Evolutionary conservation across 1,140 invertebrate species (phyloP).

Genomic region (Drosophila novamexicana): DNA sequence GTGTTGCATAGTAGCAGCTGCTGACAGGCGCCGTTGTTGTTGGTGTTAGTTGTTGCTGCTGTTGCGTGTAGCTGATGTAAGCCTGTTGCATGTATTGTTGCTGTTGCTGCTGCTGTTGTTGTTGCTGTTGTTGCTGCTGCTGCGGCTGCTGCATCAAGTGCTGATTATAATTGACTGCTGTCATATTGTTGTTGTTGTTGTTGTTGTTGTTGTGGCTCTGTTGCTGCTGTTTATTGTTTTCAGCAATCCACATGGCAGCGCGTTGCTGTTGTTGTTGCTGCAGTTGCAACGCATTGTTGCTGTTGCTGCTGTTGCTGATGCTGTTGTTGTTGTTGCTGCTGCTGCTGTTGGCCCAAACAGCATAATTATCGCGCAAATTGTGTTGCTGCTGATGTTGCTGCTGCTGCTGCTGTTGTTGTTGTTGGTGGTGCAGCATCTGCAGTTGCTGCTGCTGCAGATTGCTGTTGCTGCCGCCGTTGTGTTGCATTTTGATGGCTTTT

Average conservation of each 20-base stretch:
- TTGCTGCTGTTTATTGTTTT: constrained; percentile 62
- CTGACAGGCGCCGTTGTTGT: constrained; percentile 52
- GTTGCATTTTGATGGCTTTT: constrained; percentile 72
- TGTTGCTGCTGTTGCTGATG: constrained; percentile 19
- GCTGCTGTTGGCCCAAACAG: constrained; percentile 52
- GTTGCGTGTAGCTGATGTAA: constrained; percentile 26
- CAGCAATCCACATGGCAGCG: constrained; percentile 42
- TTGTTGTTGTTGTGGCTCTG: constrained; percentile 43
- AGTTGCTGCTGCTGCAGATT: constrained; percentile 49
- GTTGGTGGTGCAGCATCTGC: constrained; percentile 37
- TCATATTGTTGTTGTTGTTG: constrained; percentile 41
- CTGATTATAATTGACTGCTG: constrained; percentile 46
- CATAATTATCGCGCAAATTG: constrained; percentile 57
- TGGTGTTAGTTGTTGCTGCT: constrained; percentile 43
- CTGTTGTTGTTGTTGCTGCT: constrained; percentile 23
- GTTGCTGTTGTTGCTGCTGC: constrained; percentile 34
- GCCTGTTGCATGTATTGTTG: constrained; percentile 37
- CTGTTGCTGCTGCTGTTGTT: constrained; percentile 30
- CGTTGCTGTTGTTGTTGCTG: constrained; percentile 54
- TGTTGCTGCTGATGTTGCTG: constrained; percentile 47
- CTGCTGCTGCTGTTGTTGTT: constrained; percentile 15
- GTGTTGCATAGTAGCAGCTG: constrained; percentile 50
- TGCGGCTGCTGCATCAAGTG: constrained; percentile 50
- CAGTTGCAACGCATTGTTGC: constrained; percentile 40
- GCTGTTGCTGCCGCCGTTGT: constrained; percentile 52